Evolutionary conservation across 92 coral and sea anemone species (phyloP).

Genomic region (Palythoa grandis): DNA sequence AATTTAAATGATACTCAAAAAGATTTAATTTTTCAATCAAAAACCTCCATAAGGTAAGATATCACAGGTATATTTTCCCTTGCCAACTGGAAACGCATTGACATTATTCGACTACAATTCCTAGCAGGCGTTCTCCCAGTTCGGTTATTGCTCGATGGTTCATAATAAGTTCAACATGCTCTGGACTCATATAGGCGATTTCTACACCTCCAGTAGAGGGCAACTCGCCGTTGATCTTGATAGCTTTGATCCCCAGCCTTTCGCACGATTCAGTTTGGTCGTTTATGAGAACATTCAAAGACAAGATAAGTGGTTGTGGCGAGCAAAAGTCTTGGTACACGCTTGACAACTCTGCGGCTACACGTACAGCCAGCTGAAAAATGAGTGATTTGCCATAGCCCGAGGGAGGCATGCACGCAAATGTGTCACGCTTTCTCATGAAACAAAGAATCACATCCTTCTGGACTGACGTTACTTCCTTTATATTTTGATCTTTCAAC

Average conservation of each 20-base stretch:
- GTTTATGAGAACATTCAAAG: conserved; percentile 5
- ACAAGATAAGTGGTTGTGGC: conserved; percentile 5
- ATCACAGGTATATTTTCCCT: neutral
- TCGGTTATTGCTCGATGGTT: neutral
- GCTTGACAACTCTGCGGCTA: conserved; percentile 4
- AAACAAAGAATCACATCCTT: too few species aligned
- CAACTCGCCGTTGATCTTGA: neutral
- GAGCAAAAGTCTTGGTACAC: neutral
- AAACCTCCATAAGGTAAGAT: conserved; percentile 7
- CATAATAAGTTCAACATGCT: too few species aligned
- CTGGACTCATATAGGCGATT: conserved; percentile 1
- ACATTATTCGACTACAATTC: neutral
- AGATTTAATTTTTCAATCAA: too few species aligned
- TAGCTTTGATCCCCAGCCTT: conserved; percentile 4
- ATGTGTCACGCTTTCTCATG: neutral
- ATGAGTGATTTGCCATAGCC: conserved; percentile 2
- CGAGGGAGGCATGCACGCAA: neutral
- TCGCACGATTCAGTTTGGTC: conserved; percentile 22
- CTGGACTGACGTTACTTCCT: conserved; percentile 3
- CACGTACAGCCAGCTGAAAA: neutral
- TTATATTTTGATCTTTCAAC: neutral
- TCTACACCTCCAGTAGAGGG: neutral
- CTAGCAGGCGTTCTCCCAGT: too few species aligned
- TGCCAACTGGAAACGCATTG: neutral
- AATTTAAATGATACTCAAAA: neutral